Evolutionary conservation across 2,888 invertebrate genomes (phyloP), one percentile per base, ranked within the genome.

Genomic region (Orthosia incerta): DNA sequence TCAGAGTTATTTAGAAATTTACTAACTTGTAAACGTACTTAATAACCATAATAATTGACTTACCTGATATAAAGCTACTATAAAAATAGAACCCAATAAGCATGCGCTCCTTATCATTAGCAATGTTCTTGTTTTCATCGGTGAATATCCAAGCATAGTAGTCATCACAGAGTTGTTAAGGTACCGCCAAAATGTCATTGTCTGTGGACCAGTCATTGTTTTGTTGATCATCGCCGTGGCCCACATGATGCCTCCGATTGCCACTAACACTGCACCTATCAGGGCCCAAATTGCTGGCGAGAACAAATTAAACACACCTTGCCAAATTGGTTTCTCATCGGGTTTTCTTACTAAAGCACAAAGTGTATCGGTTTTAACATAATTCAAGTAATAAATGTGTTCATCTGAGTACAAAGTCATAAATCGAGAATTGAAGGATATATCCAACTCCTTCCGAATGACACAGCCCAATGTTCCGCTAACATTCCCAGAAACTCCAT

Each of bases 391-490:
- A 63, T 82, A 45, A 70, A 89, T 84, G 3, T 80, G 61, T 4
- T 83, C 79, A 15, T 82, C 55, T 0, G 87, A 76, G 70, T 93
- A 94, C 57, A 57, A 66, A 3, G 89, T 88, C 80, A 93, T 81
- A 72, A 94, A 94, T 71, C 94, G 88, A 7, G 94, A 92, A 81
- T 93, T 93, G 48, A 94, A 94, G 0, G 94, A 93, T 62, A 94
- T 86, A 64, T 94, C 93, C 23, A 92, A 76, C 59, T 89, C 82
- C 15, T 86, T 74, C 2, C 84, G 77, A 39, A 89, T 56, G 4
- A 93, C 72, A 62, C 91, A 88, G 1, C 90, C 91, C 26, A 94
- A 87, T 55, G 90, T 91, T 0, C 93, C 93, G 3, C 88, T 88
- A 5, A 79, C 71, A 4, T 87, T 86, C 7, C 85, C 69, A 2